phyloP scores from a whole-genome alignment of 64 coral and sea anemone species.

The Montipora capricornis region DNA sequence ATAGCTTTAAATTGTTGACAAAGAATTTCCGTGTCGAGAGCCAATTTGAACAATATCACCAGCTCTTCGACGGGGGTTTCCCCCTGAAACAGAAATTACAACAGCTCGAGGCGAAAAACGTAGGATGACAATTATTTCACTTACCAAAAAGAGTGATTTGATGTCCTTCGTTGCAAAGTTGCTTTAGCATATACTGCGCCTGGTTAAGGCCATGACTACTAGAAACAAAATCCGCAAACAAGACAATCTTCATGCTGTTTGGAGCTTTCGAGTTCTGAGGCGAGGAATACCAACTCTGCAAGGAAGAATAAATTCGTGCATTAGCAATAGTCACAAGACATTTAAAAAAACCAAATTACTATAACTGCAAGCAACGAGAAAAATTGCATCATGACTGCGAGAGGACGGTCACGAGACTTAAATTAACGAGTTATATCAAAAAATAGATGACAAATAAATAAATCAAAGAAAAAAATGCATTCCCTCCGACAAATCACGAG shows the following conservation, averaged over 20 bases:
- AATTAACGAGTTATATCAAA: neutral
- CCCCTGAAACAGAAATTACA: neutral
- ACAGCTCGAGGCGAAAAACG: neutral
- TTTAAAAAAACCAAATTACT: neutral
- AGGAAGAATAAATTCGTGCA: neutral
- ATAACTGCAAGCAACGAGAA: neutral
- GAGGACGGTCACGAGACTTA: neutral
- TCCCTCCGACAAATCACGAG: neutral
- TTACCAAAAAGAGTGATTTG: conserved; percentile 91
- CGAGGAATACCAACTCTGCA: conserved; percentile 2
- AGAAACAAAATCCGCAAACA: conserved; percentile 87
- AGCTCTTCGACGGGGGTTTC: neutral
- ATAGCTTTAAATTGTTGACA: no score
- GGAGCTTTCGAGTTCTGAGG: conserved; percentile 1
- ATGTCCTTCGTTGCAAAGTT: conserved; percentile 89
- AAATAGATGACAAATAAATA: no score
- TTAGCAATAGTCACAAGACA: neutral
- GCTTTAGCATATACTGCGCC: conserved; percentile 89
- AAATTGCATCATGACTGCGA: conserved; percentile 17
- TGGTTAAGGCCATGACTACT: conserved; percentile 86
- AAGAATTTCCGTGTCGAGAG: neutral
- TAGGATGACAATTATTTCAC: neutral
- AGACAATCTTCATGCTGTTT: conserved; percentile 89
- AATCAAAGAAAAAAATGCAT: neutral
- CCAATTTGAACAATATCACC: neutral